Percentiles rank a stretch among this genome's conserved stretches.
phyloP scores from a whole-genome alignment of 1,140 invertebrate species.

The Popillia japonica region DNA sequence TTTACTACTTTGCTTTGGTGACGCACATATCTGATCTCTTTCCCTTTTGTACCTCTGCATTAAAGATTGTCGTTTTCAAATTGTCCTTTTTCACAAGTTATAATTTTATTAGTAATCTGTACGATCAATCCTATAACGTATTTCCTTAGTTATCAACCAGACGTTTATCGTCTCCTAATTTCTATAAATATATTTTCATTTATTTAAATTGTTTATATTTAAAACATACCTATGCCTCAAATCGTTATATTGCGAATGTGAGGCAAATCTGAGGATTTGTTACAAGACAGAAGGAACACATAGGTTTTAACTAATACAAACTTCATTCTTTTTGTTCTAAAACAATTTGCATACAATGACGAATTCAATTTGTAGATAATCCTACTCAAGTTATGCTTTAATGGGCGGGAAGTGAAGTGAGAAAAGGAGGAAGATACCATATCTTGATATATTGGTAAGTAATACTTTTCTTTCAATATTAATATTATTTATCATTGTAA shows the following conservation, averaged over 20 bases:
- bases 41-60: not conserved
- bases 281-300: not conserved
- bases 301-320: not conserved
- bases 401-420: not conserved
- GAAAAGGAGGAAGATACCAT: not conserved
- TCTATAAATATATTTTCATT: constrained; percentile 29
- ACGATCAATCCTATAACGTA: not conserved
- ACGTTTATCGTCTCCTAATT: constrained; percentile 19
- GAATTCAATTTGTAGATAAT: not conserved
- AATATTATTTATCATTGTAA: constrained; percentile 31
- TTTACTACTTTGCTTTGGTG: not conserved
- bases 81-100: not conserved
- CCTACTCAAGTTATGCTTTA: not conserved
- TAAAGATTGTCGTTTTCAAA: not conserved
- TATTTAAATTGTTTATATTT: constrained; percentile 5
- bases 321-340: not conserved
- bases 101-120: not conserved
- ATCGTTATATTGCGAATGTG: not conserved
- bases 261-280: not conserved
- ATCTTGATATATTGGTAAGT: not conserved
- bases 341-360: not conserved
- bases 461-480: constrained; percentile 10
- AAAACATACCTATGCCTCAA: not conserved
- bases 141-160: constrained; percentile 27
- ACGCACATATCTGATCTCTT: not conserved